Base-by-base conservation (phyloP, 2,797 vertebrate genomes). In the Rhabdomys pumilio region DNA sequence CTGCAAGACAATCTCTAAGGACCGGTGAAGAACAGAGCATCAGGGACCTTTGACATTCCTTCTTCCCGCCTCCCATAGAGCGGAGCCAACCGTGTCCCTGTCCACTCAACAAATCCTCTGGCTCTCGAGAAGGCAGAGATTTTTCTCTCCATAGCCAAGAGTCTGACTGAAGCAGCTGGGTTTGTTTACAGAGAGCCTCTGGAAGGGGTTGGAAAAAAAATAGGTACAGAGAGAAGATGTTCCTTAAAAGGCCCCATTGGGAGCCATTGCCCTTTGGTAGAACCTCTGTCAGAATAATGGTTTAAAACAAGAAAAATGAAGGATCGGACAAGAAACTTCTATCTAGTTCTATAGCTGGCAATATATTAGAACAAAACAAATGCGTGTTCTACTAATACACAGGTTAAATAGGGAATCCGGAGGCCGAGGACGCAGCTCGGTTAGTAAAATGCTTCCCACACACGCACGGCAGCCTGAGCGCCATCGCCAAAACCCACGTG, bases 231-330 rank as follows among this genome's bases (percentile, higher is more conserved):
- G 17, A 81, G 47, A 29, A 76, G 50, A 76, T 31, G 41, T 11
- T 38, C 83, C 34, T 34, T 41, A 55, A 87, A 34, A 10, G 4
- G 0, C 0, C 29, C 83, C 14, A 9, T 75, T 11, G 38, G 61
- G 19, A 80, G 65, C 5, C 38, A 15, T 47, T 61, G 86, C 17
- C n/a, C 29, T 90, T 82, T 14, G 31, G 53, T 57, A 34, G 53
- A 85, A 29, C 7, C 13, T 31, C 77, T 47, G 38, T 57, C 41
- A 80, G 84, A 91, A 89, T 47, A 50, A 67, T 44, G 38, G 55
- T 90, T 87, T 84, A 24, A 87, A 87, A 31, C 50, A 5, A 76
- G 3, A 65, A 73, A 93, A 91, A 69, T 80, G 57, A 86, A 94
- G 15, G 67, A 44, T 69, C 26, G 20, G 53, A 86, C 79, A 67